A percentile compares a stretch with the other conserved stretches of the same genome.
Conservation (phyloP, 2,797 vertebrate species). For the Coranthus polyacanthus region DNA sequence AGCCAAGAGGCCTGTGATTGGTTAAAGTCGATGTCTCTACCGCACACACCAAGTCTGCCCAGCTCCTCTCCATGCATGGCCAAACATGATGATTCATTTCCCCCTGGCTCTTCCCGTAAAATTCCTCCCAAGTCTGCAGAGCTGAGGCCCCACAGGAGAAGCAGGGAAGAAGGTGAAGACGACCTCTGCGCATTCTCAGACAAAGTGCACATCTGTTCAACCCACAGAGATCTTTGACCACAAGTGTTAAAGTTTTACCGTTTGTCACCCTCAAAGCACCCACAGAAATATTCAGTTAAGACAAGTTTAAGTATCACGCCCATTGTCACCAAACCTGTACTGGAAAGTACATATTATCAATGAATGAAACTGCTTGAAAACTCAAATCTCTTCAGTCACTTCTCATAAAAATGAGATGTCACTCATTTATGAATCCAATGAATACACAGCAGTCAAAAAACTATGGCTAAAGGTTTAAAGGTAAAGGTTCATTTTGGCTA, state of each 20-base stretch:
- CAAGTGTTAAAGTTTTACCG: not conserved
- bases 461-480: too few relatives aligned
- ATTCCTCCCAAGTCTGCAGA: conserved; percentile 58
- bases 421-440: not conserved
- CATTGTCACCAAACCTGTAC: not conserved
- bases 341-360: not conserved
- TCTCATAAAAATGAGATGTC: too few relatives aligned
- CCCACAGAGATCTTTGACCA: not conserved
- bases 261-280: not conserved
- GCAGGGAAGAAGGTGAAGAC: conserved; percentile 31
- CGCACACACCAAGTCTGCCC: conserved; percentile 56
- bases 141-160: conserved; percentile 37
- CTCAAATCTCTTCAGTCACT: not conserved
- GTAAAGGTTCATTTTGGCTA: too few relatives aligned
- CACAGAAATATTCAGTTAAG: not conserved
- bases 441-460: not conserved
- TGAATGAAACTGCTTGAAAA: not conserved
- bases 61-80: conserved; percentile 48
- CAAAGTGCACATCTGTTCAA: conserved; percentile 35
- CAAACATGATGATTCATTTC: conserved; percentile 74
- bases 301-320: not conserved
- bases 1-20: conserved; percentile 39
- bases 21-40: conserved; percentile 46
- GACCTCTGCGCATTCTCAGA: conserved; percentile 6
- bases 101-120: conserved; percentile 63